These are phyloP conservation scores for Melipona beecheii DNA, from an alignment of 2,888 invertebrate species.

Conservation along the genomic window DNA sequence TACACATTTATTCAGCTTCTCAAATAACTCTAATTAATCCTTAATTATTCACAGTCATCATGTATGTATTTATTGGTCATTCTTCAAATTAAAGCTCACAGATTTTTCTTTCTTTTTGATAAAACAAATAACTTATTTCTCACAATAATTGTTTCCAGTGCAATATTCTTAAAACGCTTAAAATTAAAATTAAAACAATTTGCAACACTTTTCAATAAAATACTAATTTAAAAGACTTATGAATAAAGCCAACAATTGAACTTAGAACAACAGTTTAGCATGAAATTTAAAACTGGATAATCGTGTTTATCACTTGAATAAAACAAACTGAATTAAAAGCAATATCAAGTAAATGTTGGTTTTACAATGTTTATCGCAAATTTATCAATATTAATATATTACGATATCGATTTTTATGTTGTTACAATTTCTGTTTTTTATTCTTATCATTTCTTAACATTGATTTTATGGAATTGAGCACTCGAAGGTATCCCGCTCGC, in stretches of 20 bases:
- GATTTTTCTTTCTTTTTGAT: too few species aligned
- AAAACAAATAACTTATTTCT: neutral
- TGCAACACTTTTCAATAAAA: neutral
- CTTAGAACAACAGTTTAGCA: too few species aligned
- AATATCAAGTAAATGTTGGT: neutral
- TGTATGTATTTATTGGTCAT: too few species aligned
- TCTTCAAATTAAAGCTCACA: too few species aligned
- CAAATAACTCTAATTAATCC: too few species aligned
- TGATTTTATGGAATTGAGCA: neutral
- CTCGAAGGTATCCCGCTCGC: neutral
- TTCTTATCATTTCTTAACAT: neutral
- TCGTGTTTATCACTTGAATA: neutral
- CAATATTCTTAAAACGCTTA: neutral
- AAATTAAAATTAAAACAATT: neutral
- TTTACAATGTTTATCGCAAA: neutral
- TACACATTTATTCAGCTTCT: too few species aligned
- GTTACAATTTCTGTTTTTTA: neutral
- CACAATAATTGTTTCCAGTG: neutral
- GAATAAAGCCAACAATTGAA: neutral
- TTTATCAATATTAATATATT: neutral
- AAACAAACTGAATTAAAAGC: neutral
- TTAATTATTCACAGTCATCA: too few species aligned
- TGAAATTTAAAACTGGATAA: neutral
- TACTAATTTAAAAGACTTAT: neutral
- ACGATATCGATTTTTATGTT: neutral